Conservation (phyloP, 1,140 invertebrate genomes). For the Oreohelix idahoensis region DNA sequence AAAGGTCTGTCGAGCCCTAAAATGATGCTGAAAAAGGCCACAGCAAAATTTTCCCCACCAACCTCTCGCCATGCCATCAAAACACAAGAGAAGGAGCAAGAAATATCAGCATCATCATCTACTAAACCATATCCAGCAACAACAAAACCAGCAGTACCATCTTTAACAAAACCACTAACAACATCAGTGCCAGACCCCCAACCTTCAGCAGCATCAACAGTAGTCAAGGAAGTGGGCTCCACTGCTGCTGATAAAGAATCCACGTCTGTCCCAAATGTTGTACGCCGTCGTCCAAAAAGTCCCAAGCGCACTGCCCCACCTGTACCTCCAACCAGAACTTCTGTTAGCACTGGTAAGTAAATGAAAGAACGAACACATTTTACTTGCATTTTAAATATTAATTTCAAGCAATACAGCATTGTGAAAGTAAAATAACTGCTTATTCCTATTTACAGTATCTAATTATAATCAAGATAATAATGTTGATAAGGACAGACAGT, state of each 20-base stretch:
- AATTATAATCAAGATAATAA: no score
- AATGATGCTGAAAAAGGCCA: constrained; percentile 41
- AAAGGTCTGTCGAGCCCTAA: constrained; percentile 50
- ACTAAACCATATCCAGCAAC: constrained; percentile 30
- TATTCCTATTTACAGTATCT: no score
- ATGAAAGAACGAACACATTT: no score
- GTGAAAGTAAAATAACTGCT: no score
- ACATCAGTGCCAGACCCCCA: constrained; percentile 34
- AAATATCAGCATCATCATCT: background rate
- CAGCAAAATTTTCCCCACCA: constrained; percentile 46
- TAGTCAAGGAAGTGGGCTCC: background rate
- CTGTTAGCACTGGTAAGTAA: constrained; percentile 12
- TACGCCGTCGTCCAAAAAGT: constrained; percentile 58
- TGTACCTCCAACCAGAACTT: constrained; percentile 44
- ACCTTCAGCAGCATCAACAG: background rate
- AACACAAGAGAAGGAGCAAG: background rate
- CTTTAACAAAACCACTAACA: constrained; percentile 23
- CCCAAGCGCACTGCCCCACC: constrained; percentile 56
- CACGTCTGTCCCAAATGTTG: constrained; percentile 33
- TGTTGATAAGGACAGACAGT: no score
- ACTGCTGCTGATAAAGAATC: constrained; percentile 31
- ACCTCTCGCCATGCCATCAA: background rate
- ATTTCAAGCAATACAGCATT: no score
- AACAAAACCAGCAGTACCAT: constrained; percentile 16
- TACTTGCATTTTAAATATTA: no score